Percentiles rank a stretch among this genome's conserved stretches.
Conservation (phyloP, 2,888 invertebrate species). For the Alcis repandata region DNA sequence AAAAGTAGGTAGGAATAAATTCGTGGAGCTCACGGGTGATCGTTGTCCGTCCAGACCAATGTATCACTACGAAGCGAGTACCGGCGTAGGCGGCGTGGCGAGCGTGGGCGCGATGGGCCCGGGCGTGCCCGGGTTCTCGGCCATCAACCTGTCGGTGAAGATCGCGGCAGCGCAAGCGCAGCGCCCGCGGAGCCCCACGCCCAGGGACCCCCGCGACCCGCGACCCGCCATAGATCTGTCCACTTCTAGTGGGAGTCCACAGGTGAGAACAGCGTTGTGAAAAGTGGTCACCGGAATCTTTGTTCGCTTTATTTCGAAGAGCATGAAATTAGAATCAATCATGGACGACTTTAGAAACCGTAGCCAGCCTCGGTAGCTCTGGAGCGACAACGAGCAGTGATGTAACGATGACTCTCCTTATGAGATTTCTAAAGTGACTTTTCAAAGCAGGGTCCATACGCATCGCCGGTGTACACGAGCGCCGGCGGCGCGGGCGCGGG, state of each 20-base stretch:
- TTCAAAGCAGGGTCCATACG: slow-evolving; percentile 90
- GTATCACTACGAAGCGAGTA: slow-evolving; percentile 91
- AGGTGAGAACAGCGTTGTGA: slow-evolving; percentile 85
- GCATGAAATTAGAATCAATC: slow-evolving; percentile 25
- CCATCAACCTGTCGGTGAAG: slow-evolving; percentile 94
- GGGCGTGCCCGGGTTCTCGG: slow-evolving; percentile 91
- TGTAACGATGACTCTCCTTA: slow-evolving; percentile 34
- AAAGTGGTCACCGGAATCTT: slow-evolving; percentile 14
- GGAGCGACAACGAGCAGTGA: slow-evolving; percentile 15
- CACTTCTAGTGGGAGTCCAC: slow-evolving; percentile 95
- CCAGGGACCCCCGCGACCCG: slow-evolving; percentile 92
- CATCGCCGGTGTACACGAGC: slow-evolving; percentile 92
- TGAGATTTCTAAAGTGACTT: slow-evolving; percentile 59
- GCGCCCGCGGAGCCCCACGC: slow-evolving; percentile 91
- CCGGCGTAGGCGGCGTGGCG: slow-evolving; percentile 86
- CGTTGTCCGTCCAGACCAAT: slow-evolving; percentile 88
- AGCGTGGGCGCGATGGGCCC: slow-evolving; percentile 89
- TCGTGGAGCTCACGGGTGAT: slow-evolving; percentile 38
- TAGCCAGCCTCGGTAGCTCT: slow-evolving; percentile 12
- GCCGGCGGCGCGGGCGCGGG: slow-evolving; percentile 84
- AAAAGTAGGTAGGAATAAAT: slow-evolving; percentile 9
- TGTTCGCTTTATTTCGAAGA: slow-evolving; percentile 16
- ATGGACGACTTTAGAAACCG: not conserved
- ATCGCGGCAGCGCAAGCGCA: slow-evolving; percentile 91
- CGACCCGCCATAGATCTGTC: slow-evolving; percentile 95